These are phyloP conservation scores for Marmota monax DNA, from an alignment of 2,113 vertebrate species.

Conservation along the genomic window DNA sequence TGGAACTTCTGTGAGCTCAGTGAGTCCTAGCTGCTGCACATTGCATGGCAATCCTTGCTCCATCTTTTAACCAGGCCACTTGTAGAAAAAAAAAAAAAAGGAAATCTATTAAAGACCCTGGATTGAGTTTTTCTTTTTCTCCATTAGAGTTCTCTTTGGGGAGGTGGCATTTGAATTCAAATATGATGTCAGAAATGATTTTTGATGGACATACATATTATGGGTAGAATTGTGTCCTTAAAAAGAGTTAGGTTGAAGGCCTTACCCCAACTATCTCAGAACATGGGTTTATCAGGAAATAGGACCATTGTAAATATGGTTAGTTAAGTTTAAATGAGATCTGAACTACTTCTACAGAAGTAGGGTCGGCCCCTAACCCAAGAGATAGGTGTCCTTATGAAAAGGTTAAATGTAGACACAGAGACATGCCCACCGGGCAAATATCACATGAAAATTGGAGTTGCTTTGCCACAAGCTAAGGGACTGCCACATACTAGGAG, in stretches of 20 bases:
- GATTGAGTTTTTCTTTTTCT: background rate
- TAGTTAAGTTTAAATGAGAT: background rate
- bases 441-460: background rate
- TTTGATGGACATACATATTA: background rate
- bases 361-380: background rate
- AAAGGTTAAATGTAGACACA: background rate
- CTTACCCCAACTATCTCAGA: background rate
- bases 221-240: background rate
- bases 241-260: background rate
- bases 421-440: background rate
- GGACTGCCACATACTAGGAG: background rate
- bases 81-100: background rate
- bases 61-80: background rate
- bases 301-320: background rate
- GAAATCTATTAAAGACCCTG: background rate
- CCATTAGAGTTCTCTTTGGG: background rate
- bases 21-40: background rate
- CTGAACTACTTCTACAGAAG: background rate
- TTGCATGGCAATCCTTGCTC: background rate
- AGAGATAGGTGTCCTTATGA: background rate
- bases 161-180: background rate
- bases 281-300: background rate
- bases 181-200: background rate
- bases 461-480: background rate
- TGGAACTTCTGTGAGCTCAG: background rate